These are phyloP conservation scores for Pitta sordida DNA, from an alignment of 2,113 vertebrate genomes.

Conservation along the genomic window DNA sequence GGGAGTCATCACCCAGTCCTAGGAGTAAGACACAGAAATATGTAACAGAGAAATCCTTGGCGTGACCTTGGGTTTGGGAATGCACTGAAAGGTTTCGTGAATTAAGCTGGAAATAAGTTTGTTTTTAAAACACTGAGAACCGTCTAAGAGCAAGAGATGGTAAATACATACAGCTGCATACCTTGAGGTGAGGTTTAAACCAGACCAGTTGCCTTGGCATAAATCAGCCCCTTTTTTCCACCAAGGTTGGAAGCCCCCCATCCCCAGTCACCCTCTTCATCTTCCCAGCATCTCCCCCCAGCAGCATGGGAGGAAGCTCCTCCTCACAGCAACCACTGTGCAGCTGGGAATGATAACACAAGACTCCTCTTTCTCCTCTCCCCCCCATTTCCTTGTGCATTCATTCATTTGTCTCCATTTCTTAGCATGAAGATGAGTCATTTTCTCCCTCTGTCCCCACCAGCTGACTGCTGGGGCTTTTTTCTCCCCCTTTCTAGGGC, in stretches of 20 bases:
- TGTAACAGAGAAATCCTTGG: not conserved
- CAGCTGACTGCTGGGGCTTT: not conserved
- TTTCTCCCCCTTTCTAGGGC: not conserved
- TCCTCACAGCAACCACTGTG: not conserved
- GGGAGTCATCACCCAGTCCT: slow-evolving; percentile 42
- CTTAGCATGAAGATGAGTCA: slow-evolving; percentile 28
- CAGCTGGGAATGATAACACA: slow-evolving; percentile 38
- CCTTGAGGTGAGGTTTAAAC: not conserved
- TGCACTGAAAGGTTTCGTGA: rapidly evolving
- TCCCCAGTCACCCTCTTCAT: not conserved
- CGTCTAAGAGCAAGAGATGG: not conserved
- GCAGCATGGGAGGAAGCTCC: not conserved
- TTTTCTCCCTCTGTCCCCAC: not conserved
- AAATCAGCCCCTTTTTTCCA: rapidly evolving
- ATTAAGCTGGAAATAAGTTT: not conserved
- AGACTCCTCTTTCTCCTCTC: not conserved
- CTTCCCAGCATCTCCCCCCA: not conserved
- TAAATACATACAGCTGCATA: rapidly evolving
- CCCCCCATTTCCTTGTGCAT: slow-evolving; percentile 13
- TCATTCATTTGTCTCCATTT: not conserved
- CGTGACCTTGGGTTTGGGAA: not conserved
- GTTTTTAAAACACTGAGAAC: not conserved
- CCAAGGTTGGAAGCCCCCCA: not conserved
- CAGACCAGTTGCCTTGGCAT: not conserved
- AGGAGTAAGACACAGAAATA: not conserved